Evolutionary conservation across 2,797 vertebrate species (phyloP), one percentile per base, ranked within the genome.

Genomic region (Acrossocheilus wenchowensis): DNA sequence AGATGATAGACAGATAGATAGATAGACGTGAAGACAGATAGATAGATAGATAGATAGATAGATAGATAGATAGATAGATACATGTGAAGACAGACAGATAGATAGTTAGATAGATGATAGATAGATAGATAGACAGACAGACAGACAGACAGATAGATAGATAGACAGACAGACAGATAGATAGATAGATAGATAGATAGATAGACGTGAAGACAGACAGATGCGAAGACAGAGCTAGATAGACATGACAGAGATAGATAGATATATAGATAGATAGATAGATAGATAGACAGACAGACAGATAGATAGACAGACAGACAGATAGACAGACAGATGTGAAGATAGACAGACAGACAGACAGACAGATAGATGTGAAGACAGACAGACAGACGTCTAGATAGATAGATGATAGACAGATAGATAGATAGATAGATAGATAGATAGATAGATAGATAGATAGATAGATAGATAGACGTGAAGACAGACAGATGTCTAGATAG

Each of bases 341-440:
- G 23, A n/a, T n/a, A n/a, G n/a, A n/a, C n/a, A n/a, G n/a, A n/a
- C n/a, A n/a, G n/a, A 26, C 0, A 15, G 41, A 73, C 0, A 15
- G 23, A 14, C 0, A n/a, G 21, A 15, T 0, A 23, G 6, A n/a
- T 0, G 30, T 30, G 30, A 30, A 21, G 17, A 21, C 0, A 21
- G 17, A 69, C 0, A 21, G 34, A 19, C 0, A 21, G 66, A 68
- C n/a, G n/a, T n/a, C n/a, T 0, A 9, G 34, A 36, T 0, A 19
- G 7, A 39, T 0, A 10, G 34, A 30, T 30, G 30, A 68, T 0
- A 36, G 66, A 10, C 0, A 21, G 66, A 19, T 0, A 36, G 66
- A 68, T 0, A 19, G 15, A 9, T 0, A n/a, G 64, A 9, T 0
- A 36, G 15, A 21, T 0, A 64, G 62, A 30, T 0, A 64, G n/a